Evolutionary conservation across 2,113 vertebrate species (phyloP).

Genomic region (Hydropotes inermis): DNA sequence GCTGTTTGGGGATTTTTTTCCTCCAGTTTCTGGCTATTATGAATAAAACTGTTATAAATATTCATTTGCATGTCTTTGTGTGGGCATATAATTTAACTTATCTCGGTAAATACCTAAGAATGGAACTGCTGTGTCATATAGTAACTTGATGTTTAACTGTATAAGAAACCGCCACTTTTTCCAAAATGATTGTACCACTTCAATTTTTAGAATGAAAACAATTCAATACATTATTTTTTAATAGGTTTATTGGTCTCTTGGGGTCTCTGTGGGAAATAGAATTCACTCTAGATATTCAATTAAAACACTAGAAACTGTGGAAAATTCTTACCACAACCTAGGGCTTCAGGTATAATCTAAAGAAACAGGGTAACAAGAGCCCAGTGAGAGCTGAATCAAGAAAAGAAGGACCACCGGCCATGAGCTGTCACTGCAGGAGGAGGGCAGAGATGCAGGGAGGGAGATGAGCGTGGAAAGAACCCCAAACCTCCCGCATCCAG

Average conservation of each 20-base stretch:
- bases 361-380: background rate
- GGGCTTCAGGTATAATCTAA: background rate
- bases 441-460: background rate
- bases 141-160: background rate
- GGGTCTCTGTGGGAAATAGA: background rate
- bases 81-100: background rate
- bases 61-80: background rate
- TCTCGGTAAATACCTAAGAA: background rate
- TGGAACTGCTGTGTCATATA: background rate
- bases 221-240: background rate
- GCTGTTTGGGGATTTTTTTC: background rate
- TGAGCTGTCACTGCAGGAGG: background rate
- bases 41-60: background rate
- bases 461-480: rapidly evolving
- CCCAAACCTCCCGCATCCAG: background rate
- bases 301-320: background rate
- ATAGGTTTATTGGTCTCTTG: background rate
- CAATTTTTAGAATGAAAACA: constrained; percentile 15
- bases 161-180: background rate
- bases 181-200: background rate
- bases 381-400: background rate
- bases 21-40: background rate
- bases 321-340: background rate
- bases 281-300: background rate
- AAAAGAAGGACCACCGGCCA: background rate